Evolutionary conservation across 2,888 invertebrate species (phyloP), one percentile per base, ranked within the genome.

Genomic region (Nomada hirtipes): DNA sequence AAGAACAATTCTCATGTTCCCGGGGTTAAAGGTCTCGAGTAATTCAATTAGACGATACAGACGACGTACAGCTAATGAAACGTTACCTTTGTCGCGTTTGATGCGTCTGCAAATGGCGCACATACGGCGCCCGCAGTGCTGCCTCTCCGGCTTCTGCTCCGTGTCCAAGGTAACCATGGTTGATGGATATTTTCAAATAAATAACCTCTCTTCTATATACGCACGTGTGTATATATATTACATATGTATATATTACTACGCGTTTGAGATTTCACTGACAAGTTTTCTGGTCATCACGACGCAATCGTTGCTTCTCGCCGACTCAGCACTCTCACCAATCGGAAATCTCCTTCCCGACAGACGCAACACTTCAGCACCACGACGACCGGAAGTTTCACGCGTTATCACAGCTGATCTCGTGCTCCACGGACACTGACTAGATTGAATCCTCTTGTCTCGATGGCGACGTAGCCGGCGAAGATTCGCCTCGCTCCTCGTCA

Each of bases 141-240:
- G 93, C 91, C 93, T 89, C 86, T 93, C 93, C 75, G 92, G 93
- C 90, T 93, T 93, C 89, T 92, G 93, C 84, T 93, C 93, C 74
- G 93, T 93, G 91, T 93, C 93, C 92, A 93, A 88, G 90, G 93
- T 93, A 90, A 93, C 93, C 93, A 93, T 93, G 90, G 85, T 91
- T 87, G 61, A 26, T 52, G 75, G 65, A 76, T 76, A 59, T 59
- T 68, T 68, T 36, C 18, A 53, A 81, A 76, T 71, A 72, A 63
- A 84, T 20, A 67, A 68, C 65, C 76, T 73, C 36, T 64, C n/a
- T 9, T 42, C 23, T 13, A 4, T 36, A 29, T 20, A 26, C n/a
- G 4, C 53, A 53, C 20, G 59, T 23, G 61, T 50, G 20, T 29
- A 68, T 52, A 70, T 70, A 65, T 50, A 67, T 20, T 50, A 18